phyloP scores from a whole-genome alignment of 1,140 invertebrate genomes.

The Mactra quadrangularis region DNA sequence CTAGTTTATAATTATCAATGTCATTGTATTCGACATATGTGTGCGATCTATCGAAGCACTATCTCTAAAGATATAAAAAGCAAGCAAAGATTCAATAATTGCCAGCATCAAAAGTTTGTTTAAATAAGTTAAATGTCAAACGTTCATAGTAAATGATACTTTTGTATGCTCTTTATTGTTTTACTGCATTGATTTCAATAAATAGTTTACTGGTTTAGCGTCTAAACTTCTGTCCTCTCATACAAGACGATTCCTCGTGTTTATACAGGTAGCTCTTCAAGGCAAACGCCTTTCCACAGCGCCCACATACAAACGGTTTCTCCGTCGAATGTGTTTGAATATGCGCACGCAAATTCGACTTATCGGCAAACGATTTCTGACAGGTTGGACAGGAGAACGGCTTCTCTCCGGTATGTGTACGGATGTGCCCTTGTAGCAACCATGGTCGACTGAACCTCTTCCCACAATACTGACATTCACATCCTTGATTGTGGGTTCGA shows the following conservation, averaged over 20 bases:
- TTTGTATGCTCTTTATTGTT: too few species aligned
- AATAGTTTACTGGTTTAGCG: too few species aligned
- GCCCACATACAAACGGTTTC: constrained; percentile 98
- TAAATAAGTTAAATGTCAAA: too few species aligned
- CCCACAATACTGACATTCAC: constrained; percentile 96
- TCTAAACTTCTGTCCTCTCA: constrained; percentile 79
- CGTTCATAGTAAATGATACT: too few species aligned
- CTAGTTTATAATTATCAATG: neutral
- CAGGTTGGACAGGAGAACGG: constrained; percentile 99
- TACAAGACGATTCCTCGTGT: constrained; percentile 84
- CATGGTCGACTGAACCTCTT: constrained; percentile 98
- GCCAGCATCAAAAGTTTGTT: too few species aligned
- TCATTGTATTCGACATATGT: too few species aligned
- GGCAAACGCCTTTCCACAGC: constrained; percentile 86
- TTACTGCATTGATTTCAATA: too few species aligned
- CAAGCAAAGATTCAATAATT: too few species aligned
- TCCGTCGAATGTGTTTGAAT: constrained; percentile 99
- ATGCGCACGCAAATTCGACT: constrained; percentile 98
- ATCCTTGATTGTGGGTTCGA: constrained; percentile 95
- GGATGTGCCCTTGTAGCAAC: constrained; percentile 96
- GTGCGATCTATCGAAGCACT: too few species aligned
- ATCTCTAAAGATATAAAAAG: too few species aligned
- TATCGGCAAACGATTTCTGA: constrained; percentile 98
- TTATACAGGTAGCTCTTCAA: constrained; percentile 84
- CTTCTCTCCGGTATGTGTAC: constrained; percentile 99